Percentiles rank a stretch among this genome's conserved stretches.
phyloP scores from a whole-genome alignment of 2,888 invertebrate species.

The Platycheirus albimanus region DNA sequence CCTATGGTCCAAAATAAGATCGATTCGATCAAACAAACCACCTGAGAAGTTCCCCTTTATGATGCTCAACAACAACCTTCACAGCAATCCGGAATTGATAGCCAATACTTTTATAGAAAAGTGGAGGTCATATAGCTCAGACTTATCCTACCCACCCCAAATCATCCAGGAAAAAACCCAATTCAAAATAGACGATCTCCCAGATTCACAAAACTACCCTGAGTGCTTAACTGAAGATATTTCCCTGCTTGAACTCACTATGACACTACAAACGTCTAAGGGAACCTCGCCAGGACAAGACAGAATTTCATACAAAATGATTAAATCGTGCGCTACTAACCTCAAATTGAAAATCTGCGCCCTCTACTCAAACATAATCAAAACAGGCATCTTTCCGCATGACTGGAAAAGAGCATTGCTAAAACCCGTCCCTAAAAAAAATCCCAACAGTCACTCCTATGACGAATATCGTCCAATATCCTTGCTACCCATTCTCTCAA shows the following conservation, averaged over 20 bases:
- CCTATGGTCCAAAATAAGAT: slow-evolving; percentile 9
- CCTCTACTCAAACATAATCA: neutral
- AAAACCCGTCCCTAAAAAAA: neutral
- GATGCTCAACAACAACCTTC: neutral
- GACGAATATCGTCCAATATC: neutral
- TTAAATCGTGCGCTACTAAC: neutral
- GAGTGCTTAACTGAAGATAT: neutral
- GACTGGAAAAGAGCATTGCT: neutral
- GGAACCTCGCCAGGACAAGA: neutral
- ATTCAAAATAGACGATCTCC: neutral
- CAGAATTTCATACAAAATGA: neutral
- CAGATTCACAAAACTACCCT: neutral
- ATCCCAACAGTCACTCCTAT: neutral
- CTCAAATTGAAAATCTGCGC: neutral
- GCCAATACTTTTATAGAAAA: neutral
- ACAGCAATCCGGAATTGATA: neutral
- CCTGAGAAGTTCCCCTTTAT: neutral
- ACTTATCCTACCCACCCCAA: neutral
- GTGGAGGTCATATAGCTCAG: neutral
- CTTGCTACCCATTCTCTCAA: neutral
- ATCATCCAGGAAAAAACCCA: neutral
- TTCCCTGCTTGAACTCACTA: neutral
- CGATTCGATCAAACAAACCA: neutral
- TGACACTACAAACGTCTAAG: neutral
- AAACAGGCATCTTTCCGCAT: neutral